phyloP scores from a whole-genome alignment of 2,797 vertebrate species.

The Euphonia xanthogaster region DNA sequence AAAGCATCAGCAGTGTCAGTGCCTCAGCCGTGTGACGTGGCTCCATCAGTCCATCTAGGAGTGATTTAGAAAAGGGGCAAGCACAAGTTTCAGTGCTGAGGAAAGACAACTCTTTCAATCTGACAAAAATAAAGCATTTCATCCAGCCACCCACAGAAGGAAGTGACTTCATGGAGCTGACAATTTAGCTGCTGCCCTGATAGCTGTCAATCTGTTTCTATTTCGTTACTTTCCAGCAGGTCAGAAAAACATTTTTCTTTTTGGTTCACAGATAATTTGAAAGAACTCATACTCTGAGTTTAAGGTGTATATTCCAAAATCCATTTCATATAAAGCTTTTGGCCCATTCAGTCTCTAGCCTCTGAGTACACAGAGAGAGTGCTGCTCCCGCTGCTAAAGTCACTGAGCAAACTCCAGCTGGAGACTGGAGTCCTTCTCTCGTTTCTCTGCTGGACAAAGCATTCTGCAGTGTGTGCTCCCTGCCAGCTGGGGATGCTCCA shows the following conservation, averaged over 20 bases:
- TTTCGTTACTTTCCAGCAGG: background rate
- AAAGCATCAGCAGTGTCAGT: background rate
- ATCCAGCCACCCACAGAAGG: background rate
- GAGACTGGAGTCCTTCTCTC: background rate
- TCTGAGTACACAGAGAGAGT: background rate
- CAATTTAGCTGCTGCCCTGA: background rate
- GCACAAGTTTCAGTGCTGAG: background rate
- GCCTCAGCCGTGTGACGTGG: background rate
- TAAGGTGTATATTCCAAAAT: background rate
- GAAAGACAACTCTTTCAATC: background rate
- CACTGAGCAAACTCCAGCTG: background rate
- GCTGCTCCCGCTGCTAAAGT: background rate
- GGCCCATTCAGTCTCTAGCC: background rate
- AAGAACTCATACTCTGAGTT: background rate
- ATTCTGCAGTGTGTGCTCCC: background rate
- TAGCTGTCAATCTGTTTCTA: background rate
- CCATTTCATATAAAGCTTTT: background rate
- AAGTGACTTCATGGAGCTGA: background rate
- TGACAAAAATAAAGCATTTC: background rate
- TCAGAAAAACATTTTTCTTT: background rate
- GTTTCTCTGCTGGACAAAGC: background rate
- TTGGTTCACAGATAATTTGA: background rate
- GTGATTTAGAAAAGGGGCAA: background rate
- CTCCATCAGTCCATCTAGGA: background rate
- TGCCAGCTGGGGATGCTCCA: background rate